These are phyloP conservation scores for Biston betularia DNA, from an alignment of 2,888 invertebrate species.

Conservation along the genomic window DNA sequence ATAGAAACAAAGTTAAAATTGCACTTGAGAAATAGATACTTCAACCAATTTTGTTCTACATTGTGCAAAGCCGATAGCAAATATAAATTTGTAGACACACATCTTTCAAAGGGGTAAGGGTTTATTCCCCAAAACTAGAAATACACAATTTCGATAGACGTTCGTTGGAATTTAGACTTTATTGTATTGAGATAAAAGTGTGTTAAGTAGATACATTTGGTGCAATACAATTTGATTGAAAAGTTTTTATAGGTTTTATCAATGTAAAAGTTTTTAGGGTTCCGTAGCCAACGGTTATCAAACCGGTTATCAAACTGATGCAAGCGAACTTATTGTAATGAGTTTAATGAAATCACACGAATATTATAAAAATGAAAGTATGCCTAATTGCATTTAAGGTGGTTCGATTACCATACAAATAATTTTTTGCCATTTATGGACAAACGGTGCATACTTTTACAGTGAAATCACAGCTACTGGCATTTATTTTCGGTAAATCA, in stretches of 20 bases:
- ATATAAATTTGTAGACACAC: slow-evolving; percentile 23
- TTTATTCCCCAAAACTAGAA: slow-evolving; percentile 8
- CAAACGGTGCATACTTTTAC: too few species aligned
- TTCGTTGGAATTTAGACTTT: neutral
- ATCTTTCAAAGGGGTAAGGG: slow-evolving; percentile 35
- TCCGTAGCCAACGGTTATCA: too few species aligned
- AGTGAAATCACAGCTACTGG: too few species aligned
- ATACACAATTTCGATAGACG: neutral
- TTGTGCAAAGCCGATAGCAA: slow-evolving; percentile 22
- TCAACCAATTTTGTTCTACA: slow-evolving; percentile 15
- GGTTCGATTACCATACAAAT: too few species aligned
- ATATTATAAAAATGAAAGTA: too few species aligned
- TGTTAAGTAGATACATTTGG: neutral
- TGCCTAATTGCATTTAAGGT: too few species aligned
- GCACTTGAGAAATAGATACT: slow-evolving; percentile 25
- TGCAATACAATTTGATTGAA: slow-evolving; percentile 27
- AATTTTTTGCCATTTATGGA: too few species aligned
- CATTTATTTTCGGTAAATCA: too few species aligned
- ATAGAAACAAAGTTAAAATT: slow-evolving; percentile 36
- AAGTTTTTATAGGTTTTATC: slow-evolving; percentile 29
- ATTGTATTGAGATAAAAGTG: neutral
- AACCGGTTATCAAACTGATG: too few species aligned
- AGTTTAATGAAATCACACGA: too few species aligned
- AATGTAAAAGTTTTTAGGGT: slow-evolving; percentile 22
- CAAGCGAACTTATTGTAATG: too few species aligned